Evolutionary conservation across 2,797 vertebrate species (phyloP), one percentile per base, ranked within the genome.

Genomic region (Anableps anableps): DNA sequence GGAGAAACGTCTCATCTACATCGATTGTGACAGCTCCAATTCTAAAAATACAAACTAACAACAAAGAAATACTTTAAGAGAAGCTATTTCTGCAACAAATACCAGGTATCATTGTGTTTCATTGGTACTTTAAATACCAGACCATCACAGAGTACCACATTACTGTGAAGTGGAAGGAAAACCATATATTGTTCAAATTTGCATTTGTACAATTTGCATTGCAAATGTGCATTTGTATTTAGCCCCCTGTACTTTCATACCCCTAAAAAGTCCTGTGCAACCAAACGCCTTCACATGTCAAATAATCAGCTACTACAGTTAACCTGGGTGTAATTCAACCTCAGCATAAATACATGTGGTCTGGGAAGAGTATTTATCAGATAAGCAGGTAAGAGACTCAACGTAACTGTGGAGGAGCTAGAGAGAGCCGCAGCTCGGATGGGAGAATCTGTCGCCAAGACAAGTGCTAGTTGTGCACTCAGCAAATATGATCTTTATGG

Each of bases 1-100:
- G 68, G 43, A 45, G 16, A 85, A 83, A 89, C 80, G 79, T 72
- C 16, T 86, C n/a, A 45, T 21, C 10, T 23, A 38, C 47, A 74
- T n/a, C 5, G 45, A 36, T n/a, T 1, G 64, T 2, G 8, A 48
- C 71, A 31, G 76, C 23, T 26, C 58, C 26, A 0, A 34, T 41
- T 71, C n/a, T 43, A 34, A 71, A 71, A 79, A 50, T 6, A 29
- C 29, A 58, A 55, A 29, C 29, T 1, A 17, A 68, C 23, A 38
- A 47, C 17, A 60, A n/a, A 19, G 26, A 72, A 14, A 41, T 47
- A 29, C 38, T 47, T 8, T 21, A 60, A 43, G 4, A 41, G 36
- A 36, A 38, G 36, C 45, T 0, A 53, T 8, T 66, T 38, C 21
- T 26, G 66, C 68, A 43, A 71, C 43, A 71, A 71, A 47, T 45